Conservation (phyloP, 2,888 invertebrate genomes). For the Resseliella maxima region DNA sequence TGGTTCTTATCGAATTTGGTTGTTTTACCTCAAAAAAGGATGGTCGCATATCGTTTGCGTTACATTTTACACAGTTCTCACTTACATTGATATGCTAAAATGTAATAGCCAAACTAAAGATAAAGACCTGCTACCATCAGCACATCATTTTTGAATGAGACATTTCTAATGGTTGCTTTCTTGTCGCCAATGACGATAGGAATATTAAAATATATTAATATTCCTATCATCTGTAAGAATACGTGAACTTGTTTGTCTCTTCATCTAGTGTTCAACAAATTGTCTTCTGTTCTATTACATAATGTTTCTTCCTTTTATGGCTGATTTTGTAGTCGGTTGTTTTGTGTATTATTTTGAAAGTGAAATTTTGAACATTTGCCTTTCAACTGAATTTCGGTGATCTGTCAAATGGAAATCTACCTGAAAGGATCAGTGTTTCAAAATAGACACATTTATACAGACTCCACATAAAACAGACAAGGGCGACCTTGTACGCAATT, state of each 20-base stretch:
- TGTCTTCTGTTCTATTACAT: neutral
- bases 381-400: constrained; percentile 1
- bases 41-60: constrained; percentile 47
- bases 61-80: constrained; percentile 9
- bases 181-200: neutral
- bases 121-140: constrained; percentile 1
- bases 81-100: neutral
- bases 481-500: constrained; percentile 34
- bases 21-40: constrained; percentile 18
- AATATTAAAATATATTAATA: constrained; percentile 42
- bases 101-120: neutral
- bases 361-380: neutral
- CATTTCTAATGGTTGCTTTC: neutral
- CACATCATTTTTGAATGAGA: neutral
- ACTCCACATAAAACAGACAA: neutral
- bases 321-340: neutral
- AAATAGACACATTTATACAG: neutral
- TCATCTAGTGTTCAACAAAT: neutral
- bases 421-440: neutral
- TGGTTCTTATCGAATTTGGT: neutral
- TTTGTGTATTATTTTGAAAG: neutral
- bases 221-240: neutral
- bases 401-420: constrained; percentile 38
- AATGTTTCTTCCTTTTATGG: neutral
- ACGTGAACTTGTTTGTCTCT: constrained; percentile 28